These are phyloP conservation scores for Anthonomus grandis DNA, from an alignment of 1,140 invertebrate species.

Conservation along the genomic window DNA sequence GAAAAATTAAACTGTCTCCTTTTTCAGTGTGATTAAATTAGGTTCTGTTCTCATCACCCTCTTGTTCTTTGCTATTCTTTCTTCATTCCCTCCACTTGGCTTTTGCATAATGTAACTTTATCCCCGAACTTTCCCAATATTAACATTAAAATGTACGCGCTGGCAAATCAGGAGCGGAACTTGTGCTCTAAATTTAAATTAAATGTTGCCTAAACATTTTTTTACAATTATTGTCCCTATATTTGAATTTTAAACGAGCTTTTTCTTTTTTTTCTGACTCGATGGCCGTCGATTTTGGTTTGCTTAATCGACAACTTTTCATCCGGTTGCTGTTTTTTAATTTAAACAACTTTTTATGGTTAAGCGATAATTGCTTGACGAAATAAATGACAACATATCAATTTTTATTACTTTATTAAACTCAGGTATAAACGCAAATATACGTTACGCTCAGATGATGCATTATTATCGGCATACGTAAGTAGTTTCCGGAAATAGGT, in stretches of 20 bases:
- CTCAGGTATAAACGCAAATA: no score
- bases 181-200: slow-evolving; percentile 32
- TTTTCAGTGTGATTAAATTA: slow-evolving; percentile 35
- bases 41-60: slow-evolving; percentile 29
- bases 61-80: slow-evolving; percentile 33
- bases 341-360: no score
- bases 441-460: no score
- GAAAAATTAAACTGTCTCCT: slow-evolving; percentile 26
- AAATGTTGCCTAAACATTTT: slow-evolving; percentile 33
- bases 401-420: no score
- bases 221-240: slow-evolving; percentile 28
- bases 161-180: slow-evolving; percentile 21
- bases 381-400: no score
- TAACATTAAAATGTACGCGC: slow-evolving; percentile 34
- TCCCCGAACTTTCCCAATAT: slow-evolving; percentile 31
- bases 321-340: no score
- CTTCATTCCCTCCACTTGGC: slow-evolving; percentile 23
- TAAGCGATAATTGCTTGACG: no score
- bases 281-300: slow-evolving; percentile 7
- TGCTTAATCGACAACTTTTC: no score
- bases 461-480: no score
- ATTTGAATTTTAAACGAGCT: slow-evolving; percentile 27
- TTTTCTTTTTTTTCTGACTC: slow-evolving; percentile 14
- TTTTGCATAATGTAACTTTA: slow-evolving; percentile 32
- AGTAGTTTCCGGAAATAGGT: no score